Conservation (phyloP, 1,140 invertebrate species). For the Drosophila ogumai region DNA sequence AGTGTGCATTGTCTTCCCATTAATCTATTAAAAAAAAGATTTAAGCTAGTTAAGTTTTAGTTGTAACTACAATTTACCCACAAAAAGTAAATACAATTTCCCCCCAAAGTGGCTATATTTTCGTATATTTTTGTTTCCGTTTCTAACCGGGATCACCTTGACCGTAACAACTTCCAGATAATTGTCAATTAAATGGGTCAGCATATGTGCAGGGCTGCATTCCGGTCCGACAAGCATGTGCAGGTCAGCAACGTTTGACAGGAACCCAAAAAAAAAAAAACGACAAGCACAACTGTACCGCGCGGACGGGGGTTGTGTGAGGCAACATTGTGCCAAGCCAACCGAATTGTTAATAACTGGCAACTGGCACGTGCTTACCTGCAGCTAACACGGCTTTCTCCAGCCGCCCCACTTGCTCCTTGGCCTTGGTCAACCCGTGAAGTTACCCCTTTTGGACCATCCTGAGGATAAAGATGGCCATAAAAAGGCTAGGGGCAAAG, state of each 20-base stretch:
- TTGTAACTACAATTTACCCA: neutral
- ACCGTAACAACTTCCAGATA: conserved; percentile 16
- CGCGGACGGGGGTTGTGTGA: neutral
- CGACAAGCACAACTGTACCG: conserved; percentile 18
- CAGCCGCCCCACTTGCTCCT: neutral
- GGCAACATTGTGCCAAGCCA: conserved; percentile 36
- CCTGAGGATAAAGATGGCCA: conserved; percentile 16
- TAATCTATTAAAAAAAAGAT: neutral
- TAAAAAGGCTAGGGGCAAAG: conserved; percentile 40
- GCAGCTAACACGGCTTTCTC: conserved; percentile 20
- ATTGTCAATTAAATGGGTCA: conserved; percentile 37
- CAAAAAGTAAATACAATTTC: neutral
- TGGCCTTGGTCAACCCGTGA: conserved; percentile 2
- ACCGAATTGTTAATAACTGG: conserved; percentile 61
- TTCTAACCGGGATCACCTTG: neutral
- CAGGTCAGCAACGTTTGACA: conserved; percentile 19
- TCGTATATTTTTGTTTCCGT: neutral
- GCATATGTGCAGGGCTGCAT: conserved; percentile 10
- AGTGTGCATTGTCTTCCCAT: neutral
- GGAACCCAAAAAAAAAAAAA: conserved; percentile 18
- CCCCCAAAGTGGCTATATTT: neutral
- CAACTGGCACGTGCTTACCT: conserved; percentile 60
- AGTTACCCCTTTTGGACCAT: conserved; percentile 4
- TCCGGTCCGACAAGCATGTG: conserved; percentile 26
- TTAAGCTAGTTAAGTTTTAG: neutral